Evolutionary conservation across 2,113 vertebrate genomes (phyloP).

Genomic region (Chamaea fasciata): DNA sequence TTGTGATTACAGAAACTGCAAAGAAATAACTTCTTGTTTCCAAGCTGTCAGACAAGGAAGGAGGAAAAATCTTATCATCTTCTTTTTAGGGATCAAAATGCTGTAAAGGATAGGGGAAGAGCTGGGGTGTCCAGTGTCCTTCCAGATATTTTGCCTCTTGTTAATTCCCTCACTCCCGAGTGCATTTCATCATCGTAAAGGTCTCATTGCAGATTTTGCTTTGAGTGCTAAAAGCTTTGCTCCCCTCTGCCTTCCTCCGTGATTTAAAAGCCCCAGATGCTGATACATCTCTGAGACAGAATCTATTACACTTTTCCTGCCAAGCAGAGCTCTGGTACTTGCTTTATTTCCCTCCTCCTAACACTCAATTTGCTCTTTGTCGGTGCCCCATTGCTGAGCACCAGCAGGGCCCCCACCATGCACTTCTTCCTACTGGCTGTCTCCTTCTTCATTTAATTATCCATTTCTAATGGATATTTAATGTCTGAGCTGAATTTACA

Average conservation of each 20-base stretch:
- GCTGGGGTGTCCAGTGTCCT: neutral
- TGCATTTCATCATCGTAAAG: slow-evolving; percentile 13
- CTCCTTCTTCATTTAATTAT: slow-evolving; percentile 56
- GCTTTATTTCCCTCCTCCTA: slow-evolving; percentile 48
- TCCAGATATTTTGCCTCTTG: neutral
- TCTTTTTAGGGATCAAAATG: neutral
- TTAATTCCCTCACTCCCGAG: neutral
- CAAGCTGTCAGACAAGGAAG: neutral
- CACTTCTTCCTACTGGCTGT: neutral
- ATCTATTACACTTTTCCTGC: slow-evolving; percentile 53
- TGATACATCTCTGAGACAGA: slow-evolving; percentile 30
- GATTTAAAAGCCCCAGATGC: slow-evolving; percentile 43
- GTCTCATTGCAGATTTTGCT: neutral
- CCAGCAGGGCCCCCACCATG: neutral
- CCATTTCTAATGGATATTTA: slow-evolving; percentile 47
- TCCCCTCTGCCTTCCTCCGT: neutral
- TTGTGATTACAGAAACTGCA: neutral
- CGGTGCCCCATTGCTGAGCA: neutral
- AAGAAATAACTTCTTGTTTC: neutral
- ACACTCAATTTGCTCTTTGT: slow-evolving; percentile 38
- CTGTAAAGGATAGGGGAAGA: neutral
- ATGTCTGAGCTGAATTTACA: slow-evolving; percentile 29
- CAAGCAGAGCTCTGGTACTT: slow-evolving; percentile 24
- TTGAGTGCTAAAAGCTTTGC: slow-evolving; percentile 32
- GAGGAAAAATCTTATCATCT: neutral